Percentiles rank a stretch among this genome's conserved stretches.
These are phyloP conservation scores for Ichneumon xanthorius DNA, from an alignment of 2,888 invertebrate genomes.

Conservation along the genomic window DNA sequence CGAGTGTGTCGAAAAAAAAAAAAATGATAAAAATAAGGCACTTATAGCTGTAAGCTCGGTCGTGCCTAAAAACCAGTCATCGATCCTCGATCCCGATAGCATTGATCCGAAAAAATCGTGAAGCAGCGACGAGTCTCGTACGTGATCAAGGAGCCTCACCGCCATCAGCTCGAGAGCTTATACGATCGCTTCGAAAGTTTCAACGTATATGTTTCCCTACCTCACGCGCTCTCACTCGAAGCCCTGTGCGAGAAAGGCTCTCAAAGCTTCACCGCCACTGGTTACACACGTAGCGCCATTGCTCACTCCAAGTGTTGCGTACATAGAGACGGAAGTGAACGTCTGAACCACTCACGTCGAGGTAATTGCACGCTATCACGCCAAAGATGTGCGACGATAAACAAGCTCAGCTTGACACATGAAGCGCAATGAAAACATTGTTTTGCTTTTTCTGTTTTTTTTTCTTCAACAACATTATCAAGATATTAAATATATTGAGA, in stretches of 20 bases:
- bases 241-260: constrained; percentile 18
- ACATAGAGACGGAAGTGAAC: constrained; percentile 24
- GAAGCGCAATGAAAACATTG: neutral
- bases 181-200: constrained; percentile 50
- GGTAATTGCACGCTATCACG: constrained; percentile 22
- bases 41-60: too few relatives aligned
- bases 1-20: constrained; percentile 84
- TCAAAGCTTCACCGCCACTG: constrained; percentile 41
- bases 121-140: constrained; percentile 68
- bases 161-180: constrained; percentile 53
- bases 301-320: constrained; percentile 50
- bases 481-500: neutral
- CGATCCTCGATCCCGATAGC: constrained; percentile 56
- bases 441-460: neutral
- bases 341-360: constrained; percentile 3
- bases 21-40: constrained; percentile 26
- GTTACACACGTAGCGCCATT: constrained; percentile 41
- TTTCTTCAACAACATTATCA: neutral
- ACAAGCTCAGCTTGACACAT: neutral
- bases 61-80: constrained; percentile 49
- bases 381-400: constrained; percentile 16
- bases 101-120: constrained; percentile 69
- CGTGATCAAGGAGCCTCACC: constrained; percentile 74
- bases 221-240: constrained; percentile 64
- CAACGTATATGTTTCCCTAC: constrained; percentile 42